Conservation (phyloP, 2,888 invertebrate species). For the Hoplodrina blanda region DNA sequence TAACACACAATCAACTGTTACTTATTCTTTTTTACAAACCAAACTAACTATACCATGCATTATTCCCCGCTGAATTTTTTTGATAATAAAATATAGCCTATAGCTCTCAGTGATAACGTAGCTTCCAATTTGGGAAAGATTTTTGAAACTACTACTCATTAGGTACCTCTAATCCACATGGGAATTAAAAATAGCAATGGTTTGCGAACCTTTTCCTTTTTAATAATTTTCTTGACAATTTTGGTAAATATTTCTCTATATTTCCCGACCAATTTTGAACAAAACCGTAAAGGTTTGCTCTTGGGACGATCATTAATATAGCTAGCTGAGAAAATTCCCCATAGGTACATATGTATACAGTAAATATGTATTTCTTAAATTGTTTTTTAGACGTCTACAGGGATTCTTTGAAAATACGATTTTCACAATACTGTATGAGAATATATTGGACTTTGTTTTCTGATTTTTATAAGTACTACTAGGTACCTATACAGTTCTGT, state of each 20-base stretch:
- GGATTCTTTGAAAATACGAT: conserved; percentile 5
- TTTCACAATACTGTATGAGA: background rate
- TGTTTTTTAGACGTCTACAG: conserved; percentile 17
- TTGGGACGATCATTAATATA: conserved; percentile 37
- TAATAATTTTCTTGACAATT: conserved; percentile 27
- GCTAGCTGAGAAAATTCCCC: conserved; percentile 5
- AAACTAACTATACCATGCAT: too few species aligned
- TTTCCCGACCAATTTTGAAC: conserved; percentile 12
- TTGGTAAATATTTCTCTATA: conserved; percentile 29
- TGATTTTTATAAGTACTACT: too few species aligned
- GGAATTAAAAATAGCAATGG: background rate
- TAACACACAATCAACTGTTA: too few species aligned
- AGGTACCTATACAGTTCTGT: too few species aligned
- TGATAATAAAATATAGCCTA: too few species aligned
- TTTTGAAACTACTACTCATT: too few species aligned
- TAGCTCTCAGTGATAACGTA: too few species aligned
- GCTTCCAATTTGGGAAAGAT: too few species aligned
- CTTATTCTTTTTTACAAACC: too few species aligned
- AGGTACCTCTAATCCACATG: conserved; percentile 7
- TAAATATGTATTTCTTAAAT: conserved; percentile 31
- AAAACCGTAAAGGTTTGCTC: conserved; percentile 28
- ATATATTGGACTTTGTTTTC: too few species aligned
- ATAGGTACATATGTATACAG: background rate
- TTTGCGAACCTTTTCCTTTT: conserved; percentile 14
- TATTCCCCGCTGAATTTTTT: too few species aligned